phyloP scores from a whole-genome alignment of 2,888 invertebrate genomes.

The Tachystola acroxantha region DNA sequence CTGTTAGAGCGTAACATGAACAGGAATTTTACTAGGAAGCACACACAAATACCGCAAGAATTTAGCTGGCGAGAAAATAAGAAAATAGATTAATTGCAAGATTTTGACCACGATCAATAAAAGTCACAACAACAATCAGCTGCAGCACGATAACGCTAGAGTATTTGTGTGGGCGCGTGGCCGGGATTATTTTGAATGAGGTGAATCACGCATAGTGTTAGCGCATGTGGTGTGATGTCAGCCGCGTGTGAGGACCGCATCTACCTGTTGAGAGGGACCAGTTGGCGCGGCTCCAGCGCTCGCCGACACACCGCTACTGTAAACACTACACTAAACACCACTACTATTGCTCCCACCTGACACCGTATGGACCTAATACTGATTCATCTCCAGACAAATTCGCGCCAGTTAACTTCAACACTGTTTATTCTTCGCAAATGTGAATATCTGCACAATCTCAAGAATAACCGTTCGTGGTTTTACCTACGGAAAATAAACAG shows the following conservation, averaged over 20 bases:
- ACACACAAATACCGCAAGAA: not conserved
- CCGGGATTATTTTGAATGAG: conserved; percentile 52
- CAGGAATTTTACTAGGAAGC: conserved; percentile 3
- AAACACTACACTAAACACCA: conserved; percentile 7
- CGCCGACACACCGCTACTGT: conserved; percentile 13
- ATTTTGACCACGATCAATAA: conserved; percentile 8
- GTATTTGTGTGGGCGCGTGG: conserved; percentile 23
- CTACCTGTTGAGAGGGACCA: conserved; percentile 68
- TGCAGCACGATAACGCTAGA: conserved; percentile 24
- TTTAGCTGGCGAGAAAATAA: conserved; percentile 6
- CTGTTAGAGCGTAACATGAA: conserved; percentile 6
- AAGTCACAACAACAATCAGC: conserved; percentile 21
- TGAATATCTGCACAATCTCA: conserved; percentile 17
- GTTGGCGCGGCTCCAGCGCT: conserved; percentile 58
- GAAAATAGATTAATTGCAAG: conserved; percentile 16
- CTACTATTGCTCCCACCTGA: conserved; percentile 18
- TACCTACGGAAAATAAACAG: no score
- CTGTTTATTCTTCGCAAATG: conserved; percentile 17
- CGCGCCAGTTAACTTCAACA: conserved; percentile 6
- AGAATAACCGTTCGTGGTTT: conserved; percentile 4
- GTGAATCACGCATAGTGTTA: conserved; percentile 55
- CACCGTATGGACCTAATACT: conserved; percentile 3
- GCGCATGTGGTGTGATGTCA: conserved; percentile 55
- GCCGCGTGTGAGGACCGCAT: conserved; percentile 46
- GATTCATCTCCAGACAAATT: conserved; percentile 18